Evolutionary conservation across 1,140 invertebrate genomes (phyloP).

Genomic region (Lepidurus arcticus): DNA sequence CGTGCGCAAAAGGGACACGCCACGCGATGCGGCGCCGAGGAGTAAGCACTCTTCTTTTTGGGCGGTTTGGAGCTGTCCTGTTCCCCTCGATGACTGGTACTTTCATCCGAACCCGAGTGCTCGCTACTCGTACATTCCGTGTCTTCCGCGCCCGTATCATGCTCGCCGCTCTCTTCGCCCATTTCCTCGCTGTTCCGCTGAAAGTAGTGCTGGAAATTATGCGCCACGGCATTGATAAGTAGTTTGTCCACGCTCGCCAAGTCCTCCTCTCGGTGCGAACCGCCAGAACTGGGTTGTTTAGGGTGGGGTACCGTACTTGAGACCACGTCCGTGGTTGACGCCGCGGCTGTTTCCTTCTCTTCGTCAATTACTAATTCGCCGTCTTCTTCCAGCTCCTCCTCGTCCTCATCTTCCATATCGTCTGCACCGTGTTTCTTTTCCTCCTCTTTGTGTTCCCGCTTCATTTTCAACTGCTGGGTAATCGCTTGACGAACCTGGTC

Average conservation of each 20-base stretch:
- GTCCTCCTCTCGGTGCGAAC: constrained; percentile 47
- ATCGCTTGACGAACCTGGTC: constrained; percentile 73
- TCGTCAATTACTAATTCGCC: constrained; percentile 64
- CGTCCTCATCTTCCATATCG: constrained; percentile 48
- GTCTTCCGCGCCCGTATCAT: constrained; percentile 36
- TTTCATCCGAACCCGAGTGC: constrained; percentile 32
- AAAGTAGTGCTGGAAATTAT: constrained; percentile 55
- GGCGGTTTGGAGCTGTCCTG: constrained; percentile 39
- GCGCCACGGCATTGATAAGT: constrained; percentile 69
- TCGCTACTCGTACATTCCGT: constrained; percentile 33
- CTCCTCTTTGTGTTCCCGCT: constrained; percentile 41
- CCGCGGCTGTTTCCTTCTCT: constrained; percentile 40
- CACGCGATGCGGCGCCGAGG: constrained; percentile 82
- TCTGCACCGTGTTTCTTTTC: constrained; percentile 40
- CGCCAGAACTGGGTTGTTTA: constrained; percentile 32
- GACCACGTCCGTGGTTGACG: constrained; percentile 32
- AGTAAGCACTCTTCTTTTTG: constrained; percentile 93
- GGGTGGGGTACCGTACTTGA: constrained; percentile 25
- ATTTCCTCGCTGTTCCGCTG: constrained; percentile 41
- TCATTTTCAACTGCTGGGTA: constrained; percentile 64
- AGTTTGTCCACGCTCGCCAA: constrained; percentile 68
- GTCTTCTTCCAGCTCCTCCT: constrained; percentile 57
- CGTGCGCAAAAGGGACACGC: constrained; percentile 83
- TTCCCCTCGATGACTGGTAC: constrained; percentile 26
- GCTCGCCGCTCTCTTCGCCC: constrained; percentile 39